Percentiles rank a stretch among this genome's conserved stretches.
These are phyloP conservation scores for Drosophila biarmipes DNA, from an alignment of 1,140 invertebrate species.

Conservation along the genomic window DNA sequence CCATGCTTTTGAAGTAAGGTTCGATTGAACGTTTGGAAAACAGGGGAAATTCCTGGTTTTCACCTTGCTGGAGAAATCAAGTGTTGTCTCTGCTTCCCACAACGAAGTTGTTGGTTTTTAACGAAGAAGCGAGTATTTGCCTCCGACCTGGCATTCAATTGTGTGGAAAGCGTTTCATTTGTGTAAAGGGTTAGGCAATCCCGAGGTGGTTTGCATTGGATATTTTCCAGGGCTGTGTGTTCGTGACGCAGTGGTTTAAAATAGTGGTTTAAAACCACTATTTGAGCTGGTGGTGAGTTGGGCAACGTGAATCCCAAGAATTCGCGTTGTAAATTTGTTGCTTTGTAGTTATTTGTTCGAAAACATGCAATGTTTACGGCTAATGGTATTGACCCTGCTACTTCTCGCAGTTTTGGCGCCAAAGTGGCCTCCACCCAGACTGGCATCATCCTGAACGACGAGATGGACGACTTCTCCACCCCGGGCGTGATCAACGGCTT, in stretches of 20 bases:
- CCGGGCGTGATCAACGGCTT: constrained; percentile 92
- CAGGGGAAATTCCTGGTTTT: constrained; percentile 1
- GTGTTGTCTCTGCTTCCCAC: neutral
- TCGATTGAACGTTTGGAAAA: constrained; percentile 3
- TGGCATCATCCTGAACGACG: constrained; percentile 96
- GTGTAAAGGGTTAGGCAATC: neutral
- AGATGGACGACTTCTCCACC: constrained; percentile 98
- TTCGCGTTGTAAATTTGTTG: neutral
- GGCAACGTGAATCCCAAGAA: neutral
- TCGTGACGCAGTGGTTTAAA: neutral
- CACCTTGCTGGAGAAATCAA: constrained; percentile 2
- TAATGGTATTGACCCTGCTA: neutral
- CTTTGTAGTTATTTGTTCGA: neutral
- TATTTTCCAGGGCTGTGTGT: neutral
- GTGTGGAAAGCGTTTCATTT: neutral
- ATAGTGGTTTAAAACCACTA: neutral
- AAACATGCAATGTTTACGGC: neutral
- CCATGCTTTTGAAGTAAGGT: constrained; percentile 1
- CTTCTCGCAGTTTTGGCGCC: constrained; percentile 89
- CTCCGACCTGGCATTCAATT: neutral
- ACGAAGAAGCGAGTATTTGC: neutral
- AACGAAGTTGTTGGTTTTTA: neutral
- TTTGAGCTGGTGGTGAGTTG: neutral
- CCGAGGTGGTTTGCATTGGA: neutral
- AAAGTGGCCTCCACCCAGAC: constrained; percentile 91